phyloP scores from a whole-genome alignment of 1,140 invertebrate species.

The Orussus abietinus region DNA sequence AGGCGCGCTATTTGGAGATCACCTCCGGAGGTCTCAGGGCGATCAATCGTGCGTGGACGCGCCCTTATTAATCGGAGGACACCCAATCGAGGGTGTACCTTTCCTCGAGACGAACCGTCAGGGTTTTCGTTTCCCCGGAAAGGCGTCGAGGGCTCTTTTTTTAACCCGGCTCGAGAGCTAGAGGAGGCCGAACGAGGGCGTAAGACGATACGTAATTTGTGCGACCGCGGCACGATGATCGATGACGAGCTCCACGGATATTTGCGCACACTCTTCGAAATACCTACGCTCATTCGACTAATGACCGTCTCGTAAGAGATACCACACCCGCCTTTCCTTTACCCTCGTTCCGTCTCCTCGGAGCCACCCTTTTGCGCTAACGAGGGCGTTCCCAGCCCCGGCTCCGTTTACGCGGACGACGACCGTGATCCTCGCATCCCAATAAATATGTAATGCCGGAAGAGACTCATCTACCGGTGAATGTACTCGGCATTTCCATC shows the following conservation, averaged over 20 bases:
- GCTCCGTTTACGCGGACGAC: constrained; percentile 14
- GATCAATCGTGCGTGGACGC: too few species aligned
- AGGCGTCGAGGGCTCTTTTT: too few species aligned
- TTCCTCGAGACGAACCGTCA: too few species aligned
- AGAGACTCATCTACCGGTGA: too few species aligned
- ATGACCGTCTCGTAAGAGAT: constrained; percentile 43
- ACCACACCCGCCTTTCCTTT: constrained; percentile 23
- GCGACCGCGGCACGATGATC: constrained; percentile 39
- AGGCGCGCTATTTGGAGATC: too few species aligned
- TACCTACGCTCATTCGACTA: constrained; percentile 40
- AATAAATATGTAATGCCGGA: too few species aligned
- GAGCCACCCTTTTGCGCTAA: constrained; percentile 20
- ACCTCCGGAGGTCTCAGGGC: too few species aligned
- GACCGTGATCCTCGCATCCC: not conserved
- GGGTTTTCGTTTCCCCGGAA: constrained; percentile 18
- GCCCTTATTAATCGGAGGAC: too few species aligned
- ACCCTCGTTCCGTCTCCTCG: not conserved
- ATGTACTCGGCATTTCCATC: too few species aligned
- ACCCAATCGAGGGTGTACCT: too few species aligned
- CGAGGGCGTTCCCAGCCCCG: constrained; percentile 30
- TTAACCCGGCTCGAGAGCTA: too few species aligned
- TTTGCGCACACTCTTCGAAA: constrained; percentile 37
- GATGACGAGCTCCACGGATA: constrained; percentile 42
- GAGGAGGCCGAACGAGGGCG: constrained; percentile 3
- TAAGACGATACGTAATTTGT: constrained; percentile 37